Base-by-base conservation (phyloP, 1,140 invertebrate genomes). In the Acromyrmex echinatior region DNA sequence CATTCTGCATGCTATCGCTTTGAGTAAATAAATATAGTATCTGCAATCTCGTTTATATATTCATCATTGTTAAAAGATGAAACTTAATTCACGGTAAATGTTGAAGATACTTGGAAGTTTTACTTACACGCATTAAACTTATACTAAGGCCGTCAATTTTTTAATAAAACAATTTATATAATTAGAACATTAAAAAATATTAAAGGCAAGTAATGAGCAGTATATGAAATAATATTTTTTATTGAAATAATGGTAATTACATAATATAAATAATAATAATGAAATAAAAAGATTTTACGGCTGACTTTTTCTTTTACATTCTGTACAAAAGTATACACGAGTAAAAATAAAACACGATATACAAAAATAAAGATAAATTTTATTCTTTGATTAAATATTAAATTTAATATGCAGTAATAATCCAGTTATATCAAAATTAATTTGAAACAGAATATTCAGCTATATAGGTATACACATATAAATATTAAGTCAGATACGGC, bases 11-110 rank as follows among this genome's bases (percentile, higher is more conserved):
- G 18, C 5, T 78, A 56, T 3, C 6, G n/a, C 10, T 12, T 68
- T 53, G 45, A 56, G 14, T 25, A 18, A 74, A 76, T 76, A 21
- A 62, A 74, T 51, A 63, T 51, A 60, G 21, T 74, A 39, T 84
- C 74, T 31, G 45, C 53, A 74, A 45, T 14, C 14, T 76, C 25
- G 62, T 84, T 84, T 84, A 31, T 84, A 84, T 84, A 56, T 21
- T 84, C 74, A 84, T 84, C 25, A 58, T 74, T 10, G 3, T 84
- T 51, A 9, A 28, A 58, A 60, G 77, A 21, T 21, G 21, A 21
- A 21, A 79, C 18, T 28, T 53, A 39, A 80, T 80, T 9, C n/a
- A 45, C 7, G 35, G 14, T 66, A 21, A 49, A 79, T 80, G 31
- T 35, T 35, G 18, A 28, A 35, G 31, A 70, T 28, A 56, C 35